Conservation (phyloP, 2,888 invertebrate species). For the Ennomos quercinarius region DNA sequence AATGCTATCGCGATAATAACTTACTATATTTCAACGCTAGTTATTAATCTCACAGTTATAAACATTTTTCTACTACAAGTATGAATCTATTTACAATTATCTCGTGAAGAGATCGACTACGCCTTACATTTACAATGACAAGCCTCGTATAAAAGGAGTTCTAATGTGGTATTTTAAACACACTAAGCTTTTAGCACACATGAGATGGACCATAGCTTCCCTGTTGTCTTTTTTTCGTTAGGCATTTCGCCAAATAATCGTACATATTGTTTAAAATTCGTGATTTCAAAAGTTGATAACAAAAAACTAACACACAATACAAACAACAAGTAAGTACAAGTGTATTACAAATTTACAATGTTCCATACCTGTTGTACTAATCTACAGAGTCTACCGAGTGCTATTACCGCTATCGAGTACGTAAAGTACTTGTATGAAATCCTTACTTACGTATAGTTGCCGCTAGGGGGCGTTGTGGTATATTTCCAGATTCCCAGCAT, state of each 20-base stretch:
- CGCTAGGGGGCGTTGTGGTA: too few relatives aligned
- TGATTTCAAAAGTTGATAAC: conserved; percentile 5
- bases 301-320: too few relatives aligned
- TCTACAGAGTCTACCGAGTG: too few relatives aligned
- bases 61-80: conserved; percentile 31
- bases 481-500: too few relatives aligned
- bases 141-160: conserved; percentile 16
- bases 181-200: conserved; percentile 17
- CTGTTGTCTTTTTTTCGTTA: conserved; percentile 20
- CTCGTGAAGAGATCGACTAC: conserved; percentile 19
- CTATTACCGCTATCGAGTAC: too few relatives aligned
- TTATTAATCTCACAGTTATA: conserved; percentile 33
- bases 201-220: conserved; percentile 25
- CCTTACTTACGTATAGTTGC: too few relatives aligned
- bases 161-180: not conserved
- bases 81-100: conserved; percentile 31
- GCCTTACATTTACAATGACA: conserved; percentile 19
- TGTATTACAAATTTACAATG: too few relatives aligned
- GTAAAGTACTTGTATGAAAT: too few relatives aligned
- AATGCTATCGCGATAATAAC: conserved; percentile 26
- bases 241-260: conserved; percentile 3
- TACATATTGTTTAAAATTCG: conserved; percentile 12
- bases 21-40: conserved; percentile 25
- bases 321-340: too few relatives aligned
- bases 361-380: too few relatives aligned